phyloP scores from a whole-genome alignment of 2,113 vertebrate species.

The Aphyosemion australe region DNA sequence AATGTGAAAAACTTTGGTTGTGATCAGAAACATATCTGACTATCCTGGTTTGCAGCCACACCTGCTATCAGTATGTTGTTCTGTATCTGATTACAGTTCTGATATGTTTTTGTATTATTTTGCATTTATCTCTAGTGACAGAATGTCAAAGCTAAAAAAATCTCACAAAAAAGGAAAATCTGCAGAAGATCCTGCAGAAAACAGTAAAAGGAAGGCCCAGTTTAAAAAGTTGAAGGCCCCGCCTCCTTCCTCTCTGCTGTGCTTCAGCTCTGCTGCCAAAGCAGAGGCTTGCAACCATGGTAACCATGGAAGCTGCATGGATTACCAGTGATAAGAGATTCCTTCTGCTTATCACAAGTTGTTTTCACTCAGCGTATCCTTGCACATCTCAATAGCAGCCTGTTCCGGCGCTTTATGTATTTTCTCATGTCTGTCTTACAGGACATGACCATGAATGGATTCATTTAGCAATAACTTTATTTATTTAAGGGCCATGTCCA shows the following conservation, averaged over 20 bases:
- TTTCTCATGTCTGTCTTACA: not conserved
- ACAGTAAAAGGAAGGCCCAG: not conserved
- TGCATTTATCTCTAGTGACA: no score
- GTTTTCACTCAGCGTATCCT: not conserved
- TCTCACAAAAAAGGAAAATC: not conserved
- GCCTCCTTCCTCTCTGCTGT: not conserved
- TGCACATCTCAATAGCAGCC: not conserved
- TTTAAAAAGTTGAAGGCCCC: not conserved
- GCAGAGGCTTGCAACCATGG: not conserved
- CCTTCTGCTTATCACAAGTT: not conserved
- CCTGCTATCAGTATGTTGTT: not conserved
- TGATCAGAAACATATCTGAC: fast-evolving
- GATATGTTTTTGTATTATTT: no score
- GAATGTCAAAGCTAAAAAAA: no score
- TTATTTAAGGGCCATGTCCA: not conserved
- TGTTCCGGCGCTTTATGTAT: no score
- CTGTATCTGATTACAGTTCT: not conserved
- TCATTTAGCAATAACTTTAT: not conserved
- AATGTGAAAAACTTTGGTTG: not conserved
- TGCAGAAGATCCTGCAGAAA: not conserved
- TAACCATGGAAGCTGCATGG: not conserved
- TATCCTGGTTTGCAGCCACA: not conserved
- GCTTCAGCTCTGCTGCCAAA: not conserved
- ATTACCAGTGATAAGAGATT: not conserved
- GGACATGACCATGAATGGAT: not conserved